phyloP scores from a whole-genome alignment of 1,140 invertebrate species.

The Pseudomyrmex flavicornis region DNA sequence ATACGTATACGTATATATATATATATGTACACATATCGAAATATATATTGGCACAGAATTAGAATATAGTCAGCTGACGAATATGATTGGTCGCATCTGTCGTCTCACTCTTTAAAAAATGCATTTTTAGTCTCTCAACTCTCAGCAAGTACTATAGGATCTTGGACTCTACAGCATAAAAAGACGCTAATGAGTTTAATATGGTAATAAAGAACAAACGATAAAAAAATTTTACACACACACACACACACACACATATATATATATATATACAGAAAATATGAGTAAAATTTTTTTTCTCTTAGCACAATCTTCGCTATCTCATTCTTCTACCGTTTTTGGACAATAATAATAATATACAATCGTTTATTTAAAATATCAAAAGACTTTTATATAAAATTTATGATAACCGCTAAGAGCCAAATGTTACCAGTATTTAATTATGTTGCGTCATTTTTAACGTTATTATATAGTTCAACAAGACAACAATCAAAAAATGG shows the following conservation, averaged over 20 bases:
- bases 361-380: neutral
- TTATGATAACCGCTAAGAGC: neutral
- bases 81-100: slow-evolving; percentile 45
- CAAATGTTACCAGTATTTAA: slow-evolving; percentile 16
- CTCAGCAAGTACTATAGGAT: slow-evolving; percentile 6
- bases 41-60: slow-evolving; percentile 75
- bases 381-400: neutral
- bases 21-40: slow-evolving; percentile 55
- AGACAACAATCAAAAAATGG: slow-evolving; percentile 33
- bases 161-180: neutral
- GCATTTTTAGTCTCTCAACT: slow-evolving; percentile 11
- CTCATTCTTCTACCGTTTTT: neutral
- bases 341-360: neutral
- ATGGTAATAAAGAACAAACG: neutral
- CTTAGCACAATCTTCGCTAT: too few species aligned
- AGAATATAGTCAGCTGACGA: slow-evolving; percentile 65
- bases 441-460: too few species aligned
- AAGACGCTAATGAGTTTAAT: neutral
- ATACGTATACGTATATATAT: slow-evolving; percentile 52
- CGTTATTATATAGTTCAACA: slow-evolving; percentile 25
- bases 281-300: slow-evolving; percentile 15
- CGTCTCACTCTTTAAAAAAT: slow-evolving; percentile 16
- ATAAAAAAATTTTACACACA: neutral
- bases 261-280: neutral
- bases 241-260: too few species aligned